Conservation (phyloP, 1,140 invertebrate species). For the Drosophila setifemur region DNA sequence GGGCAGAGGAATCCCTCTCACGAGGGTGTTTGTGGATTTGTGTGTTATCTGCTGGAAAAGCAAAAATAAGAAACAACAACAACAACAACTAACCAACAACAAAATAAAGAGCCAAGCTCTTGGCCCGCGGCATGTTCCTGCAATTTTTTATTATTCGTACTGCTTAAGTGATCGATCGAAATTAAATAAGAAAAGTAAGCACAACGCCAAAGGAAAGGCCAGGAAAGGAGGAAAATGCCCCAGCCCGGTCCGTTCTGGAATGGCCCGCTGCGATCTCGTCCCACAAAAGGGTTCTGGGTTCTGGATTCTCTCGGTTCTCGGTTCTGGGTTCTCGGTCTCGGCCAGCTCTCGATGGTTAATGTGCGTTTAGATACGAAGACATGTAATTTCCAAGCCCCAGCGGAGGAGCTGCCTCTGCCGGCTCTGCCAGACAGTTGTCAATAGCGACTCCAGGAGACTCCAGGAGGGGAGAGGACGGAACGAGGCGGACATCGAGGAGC, state of each 20-base stretch:
- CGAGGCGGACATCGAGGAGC: background rate
- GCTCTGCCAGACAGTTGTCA: constrained; percentile 58
- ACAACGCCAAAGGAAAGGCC: constrained; percentile 36
- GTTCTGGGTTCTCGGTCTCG: background rate
- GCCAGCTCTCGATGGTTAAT: constrained; percentile 67
- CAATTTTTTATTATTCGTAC: constrained; percentile 76
- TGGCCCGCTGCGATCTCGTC: background rate
- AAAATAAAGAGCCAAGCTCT: constrained; percentile 29
- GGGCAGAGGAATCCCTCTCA: too few relatives aligned
- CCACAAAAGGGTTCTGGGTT: constrained; percentile 21
- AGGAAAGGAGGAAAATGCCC: constrained; percentile 59
- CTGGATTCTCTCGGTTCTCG: background rate
- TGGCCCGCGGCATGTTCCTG: constrained; percentile 55
- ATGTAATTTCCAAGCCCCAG: constrained; percentile 71
- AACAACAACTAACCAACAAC: background rate
- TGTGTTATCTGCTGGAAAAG: constrained; percentile 9
- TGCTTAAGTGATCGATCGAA: constrained; percentile 78
- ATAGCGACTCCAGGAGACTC: too few relatives aligned
- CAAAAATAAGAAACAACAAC: constrained; percentile 42
- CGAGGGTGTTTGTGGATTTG: too few relatives aligned
- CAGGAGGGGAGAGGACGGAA: too few relatives aligned
- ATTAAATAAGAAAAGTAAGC: constrained; percentile 78
- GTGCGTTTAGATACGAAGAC: constrained; percentile 78
- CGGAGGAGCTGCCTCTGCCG: too few relatives aligned
- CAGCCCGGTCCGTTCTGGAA: background rate